A percentile compares a stretch with the other conserved stretches of the same genome.
Conservation (phyloP, 2,888 invertebrate genomes). For the Andrena camellia region DNA sequence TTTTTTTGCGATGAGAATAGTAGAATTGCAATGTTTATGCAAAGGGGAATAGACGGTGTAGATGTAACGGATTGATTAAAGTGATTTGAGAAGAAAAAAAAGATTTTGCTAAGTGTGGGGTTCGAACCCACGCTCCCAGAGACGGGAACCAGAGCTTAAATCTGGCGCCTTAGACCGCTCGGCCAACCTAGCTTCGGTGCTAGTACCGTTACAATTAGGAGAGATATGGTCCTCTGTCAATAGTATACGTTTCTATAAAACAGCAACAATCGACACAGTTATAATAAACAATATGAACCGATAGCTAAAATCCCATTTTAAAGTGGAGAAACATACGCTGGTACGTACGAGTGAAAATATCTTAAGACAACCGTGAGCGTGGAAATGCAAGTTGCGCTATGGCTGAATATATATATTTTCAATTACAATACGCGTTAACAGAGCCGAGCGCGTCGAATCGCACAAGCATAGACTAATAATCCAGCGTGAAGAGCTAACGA, state of each 20-base stretch:
- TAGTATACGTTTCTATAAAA: no score
- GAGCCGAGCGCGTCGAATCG: constrained; percentile 17
- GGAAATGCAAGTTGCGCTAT: no score
- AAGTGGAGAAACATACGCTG: no score
- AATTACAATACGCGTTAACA: not conserved
- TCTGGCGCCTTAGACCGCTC: constrained; percentile 91
- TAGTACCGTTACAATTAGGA: no score
- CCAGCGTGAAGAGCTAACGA: constrained; percentile 48
- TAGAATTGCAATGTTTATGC: not conserved
- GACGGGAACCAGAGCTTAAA: constrained; percentile 89
- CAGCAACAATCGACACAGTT: not conserved
- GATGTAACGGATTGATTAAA: not conserved
- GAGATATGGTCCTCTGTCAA: no score
- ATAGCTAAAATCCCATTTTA: no score
- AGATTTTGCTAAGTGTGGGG: constrained; percentile 88
- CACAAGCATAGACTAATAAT: constrained; percentile 38
- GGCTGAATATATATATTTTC: not conserved
- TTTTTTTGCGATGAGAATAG: not conserved
- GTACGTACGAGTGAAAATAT: no score
- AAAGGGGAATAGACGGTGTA: not conserved
- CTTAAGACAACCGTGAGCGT: no score
- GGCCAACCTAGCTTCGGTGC: constrained; percentile 87
- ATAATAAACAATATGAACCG: no score
- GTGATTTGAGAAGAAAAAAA: constrained; percentile 63
- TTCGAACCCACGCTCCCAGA: constrained; percentile 90